phyloP scores from a whole-genome alignment of 2,113 vertebrate genomes.

The Hemichromis elongatus region DNA sequence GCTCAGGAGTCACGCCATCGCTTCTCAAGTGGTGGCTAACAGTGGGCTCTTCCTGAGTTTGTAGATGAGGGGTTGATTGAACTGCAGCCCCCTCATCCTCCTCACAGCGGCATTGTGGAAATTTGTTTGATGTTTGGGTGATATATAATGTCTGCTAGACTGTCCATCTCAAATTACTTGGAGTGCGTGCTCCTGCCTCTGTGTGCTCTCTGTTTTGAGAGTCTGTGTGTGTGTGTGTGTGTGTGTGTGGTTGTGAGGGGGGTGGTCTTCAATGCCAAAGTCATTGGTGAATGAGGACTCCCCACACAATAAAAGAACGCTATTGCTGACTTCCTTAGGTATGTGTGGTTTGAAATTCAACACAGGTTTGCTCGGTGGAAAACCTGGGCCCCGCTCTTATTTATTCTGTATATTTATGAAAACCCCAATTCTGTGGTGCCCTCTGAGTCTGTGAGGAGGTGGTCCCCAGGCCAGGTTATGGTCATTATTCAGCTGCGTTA shows the following conservation, averaged over 20 bases:
- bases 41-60: conserved; percentile 38
- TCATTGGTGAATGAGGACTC: conserved; percentile 57
- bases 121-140: conserved; percentile 62
- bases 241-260: neutral
- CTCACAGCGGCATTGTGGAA: conserved; percentile 33
- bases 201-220: conserved; percentile 16
- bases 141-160: conserved; percentile 59
- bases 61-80: conserved; percentile 5
- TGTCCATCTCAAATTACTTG: conserved; percentile 59
- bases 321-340: conserved; percentile 68
- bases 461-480: neutral
- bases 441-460: neutral
- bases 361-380: conserved; percentile 58
- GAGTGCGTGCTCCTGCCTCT: neutral
- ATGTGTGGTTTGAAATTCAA: conserved; percentile 72
- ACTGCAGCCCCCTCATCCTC: conserved; percentile 21
- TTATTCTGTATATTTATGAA: conserved; percentile 59
- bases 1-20: conserved; percentile 33
- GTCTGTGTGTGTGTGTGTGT: neutral
- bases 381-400: conserved; percentile 45
- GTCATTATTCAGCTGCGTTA: conserved; percentile 5
- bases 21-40: conserved; percentile 27
- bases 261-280: conserved; percentile 11
- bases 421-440: conserved; percentile 28
- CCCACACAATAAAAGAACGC: conserved; percentile 60